Evolutionary conservation across 1,140 invertebrate species (phyloP).

Genomic region (Trypoxylus dichotomus): DNA sequence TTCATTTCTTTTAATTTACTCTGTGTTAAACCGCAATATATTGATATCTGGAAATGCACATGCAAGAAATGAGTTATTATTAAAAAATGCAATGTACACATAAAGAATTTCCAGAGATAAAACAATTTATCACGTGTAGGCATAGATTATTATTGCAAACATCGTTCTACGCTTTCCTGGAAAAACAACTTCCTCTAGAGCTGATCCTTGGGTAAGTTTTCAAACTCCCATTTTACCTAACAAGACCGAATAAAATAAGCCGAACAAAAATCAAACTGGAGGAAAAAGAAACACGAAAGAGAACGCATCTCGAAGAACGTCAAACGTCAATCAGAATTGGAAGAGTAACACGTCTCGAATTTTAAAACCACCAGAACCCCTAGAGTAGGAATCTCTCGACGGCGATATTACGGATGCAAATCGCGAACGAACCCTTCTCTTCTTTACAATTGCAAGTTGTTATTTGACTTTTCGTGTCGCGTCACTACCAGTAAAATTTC

Average conservation of each 20-base stretch:
- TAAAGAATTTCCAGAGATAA: background rate
- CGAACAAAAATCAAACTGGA: background rate
- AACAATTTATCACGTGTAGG: background rate
- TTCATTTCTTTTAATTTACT: too few relatives aligned
- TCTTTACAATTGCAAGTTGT: constrained; percentile 11
- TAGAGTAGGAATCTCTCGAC: background rate
- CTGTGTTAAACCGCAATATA: too few relatives aligned
- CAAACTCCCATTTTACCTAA: background rate
- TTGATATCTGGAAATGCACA: too few relatives aligned
- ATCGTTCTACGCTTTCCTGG: background rate
- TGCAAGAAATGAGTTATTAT: too few relatives aligned
- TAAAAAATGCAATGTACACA: background rate
- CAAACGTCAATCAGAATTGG: constrained; percentile 20
- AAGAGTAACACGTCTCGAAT: background rate
- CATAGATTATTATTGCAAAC: background rate
- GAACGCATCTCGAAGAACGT: background rate
- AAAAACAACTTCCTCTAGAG: background rate
- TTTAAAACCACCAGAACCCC: background rate
- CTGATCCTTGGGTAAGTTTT: background rate
- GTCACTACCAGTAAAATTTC: background rate
- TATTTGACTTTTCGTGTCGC: constrained; percentile 2
- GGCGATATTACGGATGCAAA: constrained; percentile 7
- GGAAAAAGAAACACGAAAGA: background rate
- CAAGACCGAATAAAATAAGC: background rate
- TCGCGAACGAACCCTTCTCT: background rate